A percentile compares a stretch with the other conserved stretches of the same genome.
phyloP scores from a whole-genome alignment of 2,888 invertebrate species.

The Lasioglossum villosulum region DNA sequence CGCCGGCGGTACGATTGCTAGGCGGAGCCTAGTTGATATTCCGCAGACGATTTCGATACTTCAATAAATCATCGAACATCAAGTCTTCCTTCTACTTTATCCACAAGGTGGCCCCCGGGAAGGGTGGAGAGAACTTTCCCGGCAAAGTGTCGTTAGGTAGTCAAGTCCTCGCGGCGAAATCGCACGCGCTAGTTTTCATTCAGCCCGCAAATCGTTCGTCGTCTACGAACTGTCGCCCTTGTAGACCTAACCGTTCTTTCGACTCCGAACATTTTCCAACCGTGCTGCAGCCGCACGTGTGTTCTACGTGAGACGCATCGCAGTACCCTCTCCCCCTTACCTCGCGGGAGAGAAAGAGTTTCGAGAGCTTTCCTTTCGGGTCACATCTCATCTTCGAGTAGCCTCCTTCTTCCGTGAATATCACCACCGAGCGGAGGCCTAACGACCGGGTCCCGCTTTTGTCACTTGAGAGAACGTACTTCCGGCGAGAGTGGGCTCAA shows the following conservation, averaged over 20 bases:
- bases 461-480: slow-evolving; percentile 51
- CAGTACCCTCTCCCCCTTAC: not conserved
- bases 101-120: not conserved
- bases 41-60: slow-evolving; percentile 41
- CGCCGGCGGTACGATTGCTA: not conserved
- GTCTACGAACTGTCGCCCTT: slow-evolving; percentile 1
- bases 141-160: slow-evolving; percentile 2
- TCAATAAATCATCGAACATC: slow-evolving; percentile 48
- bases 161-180: slow-evolving; percentile 21
- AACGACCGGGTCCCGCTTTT: slow-evolving; percentile 51
- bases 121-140: not conserved
- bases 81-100: slow-evolving; percentile 17
- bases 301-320: slow-evolving; percentile 55
- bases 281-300: slow-evolving; percentile 44
- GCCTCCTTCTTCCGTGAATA: slow-evolving; percentile 33
- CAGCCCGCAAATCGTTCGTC: slow-evolving; percentile 42
- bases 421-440: slow-evolving; percentile 26
- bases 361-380: slow-evolving; percentile 51
- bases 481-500: slow-evolving; percentile 37
- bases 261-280: slow-evolving; percentile 20
- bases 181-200: slow-evolving; percentile 42
- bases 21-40: slow-evolving; percentile 39
- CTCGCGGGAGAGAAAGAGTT: slow-evolving; percentile 24
- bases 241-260: slow-evolving; percentile 9
- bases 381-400: slow-evolving; percentile 50